A percentile compares a stretch with the other conserved stretches of the same genome.
phyloP scores from a whole-genome alignment of 2,888 invertebrate species.

The Capitulum mitella region DNA sequence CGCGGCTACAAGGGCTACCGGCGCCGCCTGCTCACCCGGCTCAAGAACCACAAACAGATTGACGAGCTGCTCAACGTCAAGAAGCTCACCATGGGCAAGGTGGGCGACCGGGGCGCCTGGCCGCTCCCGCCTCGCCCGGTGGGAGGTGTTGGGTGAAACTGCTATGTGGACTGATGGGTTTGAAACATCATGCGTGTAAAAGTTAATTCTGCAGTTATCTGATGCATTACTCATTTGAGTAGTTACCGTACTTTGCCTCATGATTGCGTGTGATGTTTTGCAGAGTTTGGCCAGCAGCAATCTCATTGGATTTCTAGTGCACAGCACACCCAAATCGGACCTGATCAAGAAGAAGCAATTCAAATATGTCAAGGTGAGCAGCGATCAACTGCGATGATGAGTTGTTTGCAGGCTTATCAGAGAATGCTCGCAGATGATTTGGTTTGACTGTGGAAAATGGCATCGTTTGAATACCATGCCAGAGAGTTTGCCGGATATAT shows the following conservation, averaged over 20 bases:
- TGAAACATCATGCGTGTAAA: no score
- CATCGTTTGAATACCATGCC: no score
- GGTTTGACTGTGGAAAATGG: no score
- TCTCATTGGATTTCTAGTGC: background rate
- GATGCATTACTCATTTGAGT: no score
- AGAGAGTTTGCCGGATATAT: no score
- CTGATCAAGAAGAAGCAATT: background rate
- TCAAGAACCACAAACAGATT: constrained; percentile 8
- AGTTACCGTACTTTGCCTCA: no score
- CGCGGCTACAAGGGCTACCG: constrained; percentile 23
- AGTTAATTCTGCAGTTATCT: no score
- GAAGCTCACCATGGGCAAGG: constrained; percentile 16
- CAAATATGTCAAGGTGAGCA: constrained; percentile 2
- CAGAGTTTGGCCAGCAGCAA: constrained; percentile 13
- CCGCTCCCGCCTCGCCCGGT: no score
- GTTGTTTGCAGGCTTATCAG: no score
- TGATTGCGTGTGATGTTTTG: background rate
- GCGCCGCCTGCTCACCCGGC: constrained; percentile 10
- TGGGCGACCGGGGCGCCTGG: background rate
- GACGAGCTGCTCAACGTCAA: constrained; percentile 21
- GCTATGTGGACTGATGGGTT: no score
- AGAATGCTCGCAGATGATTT: no score
- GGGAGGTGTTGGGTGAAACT: no score
- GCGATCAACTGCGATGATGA: background rate
- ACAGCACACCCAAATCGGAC: background rate